These are phyloP conservation scores for Cettia cetti DNA, from an alignment of 2,113 vertebrate species.

Conservation along the genomic window DNA sequence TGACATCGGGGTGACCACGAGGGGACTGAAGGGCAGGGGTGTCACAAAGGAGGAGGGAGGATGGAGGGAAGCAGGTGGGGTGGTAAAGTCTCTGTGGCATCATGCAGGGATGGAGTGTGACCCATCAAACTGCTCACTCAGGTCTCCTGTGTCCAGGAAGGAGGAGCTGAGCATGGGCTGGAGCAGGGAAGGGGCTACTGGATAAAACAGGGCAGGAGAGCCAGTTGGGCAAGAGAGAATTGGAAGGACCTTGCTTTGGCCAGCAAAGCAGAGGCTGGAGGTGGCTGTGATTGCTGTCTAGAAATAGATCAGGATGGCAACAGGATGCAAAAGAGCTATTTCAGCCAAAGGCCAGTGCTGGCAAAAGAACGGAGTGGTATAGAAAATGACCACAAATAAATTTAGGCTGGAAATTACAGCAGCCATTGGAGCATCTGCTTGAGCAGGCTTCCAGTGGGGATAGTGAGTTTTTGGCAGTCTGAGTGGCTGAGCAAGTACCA, in stretches of 20 bases:
- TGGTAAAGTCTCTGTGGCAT: background rate
- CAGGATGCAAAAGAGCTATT: background rate
- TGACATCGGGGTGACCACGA: background rate
- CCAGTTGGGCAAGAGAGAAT: background rate
- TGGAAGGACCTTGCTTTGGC: background rate
- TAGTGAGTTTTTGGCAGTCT: background rate
- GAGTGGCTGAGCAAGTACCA: background rate
- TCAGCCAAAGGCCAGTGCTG: background rate
- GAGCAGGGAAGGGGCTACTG: background rate
- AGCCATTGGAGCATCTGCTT: background rate
- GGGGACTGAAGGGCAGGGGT: background rate
- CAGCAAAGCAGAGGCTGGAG: background rate
- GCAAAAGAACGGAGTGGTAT: background rate
- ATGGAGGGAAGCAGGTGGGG: background rate
- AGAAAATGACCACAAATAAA: background rate
- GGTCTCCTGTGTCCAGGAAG: background rate
- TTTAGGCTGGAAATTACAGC: background rate
- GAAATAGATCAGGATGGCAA: background rate
- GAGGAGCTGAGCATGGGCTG: background rate
- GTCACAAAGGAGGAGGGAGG: background rate
- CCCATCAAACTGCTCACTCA: accelerated
- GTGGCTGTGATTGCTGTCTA: background rate
- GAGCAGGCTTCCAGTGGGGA: background rate
- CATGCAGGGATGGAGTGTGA: background rate
- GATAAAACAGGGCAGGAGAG: background rate